Evolutionary conservation across 2,113 vertebrate species (phyloP).

Genomic region (Herpailurus yagouaroundi): DNA sequence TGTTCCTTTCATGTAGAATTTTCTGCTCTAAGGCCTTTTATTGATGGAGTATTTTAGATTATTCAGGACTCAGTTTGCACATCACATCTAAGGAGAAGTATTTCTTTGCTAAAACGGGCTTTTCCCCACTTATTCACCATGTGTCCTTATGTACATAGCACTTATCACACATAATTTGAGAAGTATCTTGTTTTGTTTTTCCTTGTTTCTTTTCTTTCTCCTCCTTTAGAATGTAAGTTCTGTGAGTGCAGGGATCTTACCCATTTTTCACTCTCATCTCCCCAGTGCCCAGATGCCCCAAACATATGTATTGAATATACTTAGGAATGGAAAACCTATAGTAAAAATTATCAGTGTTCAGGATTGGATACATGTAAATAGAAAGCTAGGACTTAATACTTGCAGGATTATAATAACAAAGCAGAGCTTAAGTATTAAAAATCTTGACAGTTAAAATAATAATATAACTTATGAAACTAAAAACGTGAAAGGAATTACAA

Average conservation of each 20-base stretch:
- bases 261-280: background rate
- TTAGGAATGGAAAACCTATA: background rate
- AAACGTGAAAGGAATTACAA: slow-evolving; percentile 24
- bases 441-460: slow-evolving; percentile 53
- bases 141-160: background rate
- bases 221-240: background rate
- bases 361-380: slow-evolving; percentile 14
- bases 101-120: background rate
- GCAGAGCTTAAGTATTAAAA: slow-evolving; percentile 23
- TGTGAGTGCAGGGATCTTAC: background rate
- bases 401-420: slow-evolving; percentile 33
- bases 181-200: background rate
- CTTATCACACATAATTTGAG: background rate
- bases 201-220: background rate
- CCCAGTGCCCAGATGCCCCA: background rate
- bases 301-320: slow-evolving; percentile 30
- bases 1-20: background rate
- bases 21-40: background rate
- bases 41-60: background rate
- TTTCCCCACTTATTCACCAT: background rate
- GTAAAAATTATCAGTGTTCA: slow-evolving; percentile 14
- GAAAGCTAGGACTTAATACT: background rate
- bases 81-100: background rate
- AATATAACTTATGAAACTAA: slow-evolving; percentile 37
- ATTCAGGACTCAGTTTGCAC: background rate